Evolutionary conservation across 2,113 vertebrate genomes (phyloP).

Genomic region (Nothocercus julius): DNA sequence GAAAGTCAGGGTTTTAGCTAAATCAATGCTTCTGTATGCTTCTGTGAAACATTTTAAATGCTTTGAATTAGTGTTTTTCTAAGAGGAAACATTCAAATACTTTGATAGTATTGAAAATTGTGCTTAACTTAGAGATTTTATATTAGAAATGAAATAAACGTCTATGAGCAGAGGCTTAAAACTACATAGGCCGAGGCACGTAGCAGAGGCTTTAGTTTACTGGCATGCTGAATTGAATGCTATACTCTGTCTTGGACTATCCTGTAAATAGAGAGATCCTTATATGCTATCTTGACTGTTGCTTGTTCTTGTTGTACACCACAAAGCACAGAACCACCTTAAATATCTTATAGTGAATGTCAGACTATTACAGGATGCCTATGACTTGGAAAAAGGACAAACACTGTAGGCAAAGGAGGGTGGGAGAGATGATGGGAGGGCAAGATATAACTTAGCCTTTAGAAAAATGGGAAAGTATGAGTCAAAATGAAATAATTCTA

Average conservation of each 20-base stretch:
- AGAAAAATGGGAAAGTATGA: not conserved
- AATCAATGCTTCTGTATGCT: too few species aligned
- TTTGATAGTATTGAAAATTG: not conserved
- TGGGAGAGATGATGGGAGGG: too few species aligned
- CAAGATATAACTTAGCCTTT: not conserved
- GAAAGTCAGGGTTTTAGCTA: not conserved
- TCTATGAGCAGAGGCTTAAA: not conserved
- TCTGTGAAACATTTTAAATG: not conserved
- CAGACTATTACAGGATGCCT: not conserved
- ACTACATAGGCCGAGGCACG: not conserved
- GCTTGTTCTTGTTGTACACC: fast-evolving
- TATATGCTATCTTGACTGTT: not conserved
- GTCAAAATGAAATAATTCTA: not conserved
- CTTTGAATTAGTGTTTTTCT: not conserved
- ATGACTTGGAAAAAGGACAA: not conserved
- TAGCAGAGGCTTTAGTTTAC: not conserved
- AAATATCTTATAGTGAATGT: not conserved
- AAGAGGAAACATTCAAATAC: not conserved
- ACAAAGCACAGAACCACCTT: not conserved
- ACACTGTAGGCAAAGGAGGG: not conserved
- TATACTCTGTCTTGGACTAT: not conserved
- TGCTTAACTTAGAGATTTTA: not conserved
- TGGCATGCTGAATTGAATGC: not conserved
- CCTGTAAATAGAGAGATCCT: not conserved
- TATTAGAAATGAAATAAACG: not conserved